These are phyloP conservation scores for Turdus rufiventris DNA, from an alignment of 2,113 vertebrate genomes.

Conservation along the genomic window DNA sequence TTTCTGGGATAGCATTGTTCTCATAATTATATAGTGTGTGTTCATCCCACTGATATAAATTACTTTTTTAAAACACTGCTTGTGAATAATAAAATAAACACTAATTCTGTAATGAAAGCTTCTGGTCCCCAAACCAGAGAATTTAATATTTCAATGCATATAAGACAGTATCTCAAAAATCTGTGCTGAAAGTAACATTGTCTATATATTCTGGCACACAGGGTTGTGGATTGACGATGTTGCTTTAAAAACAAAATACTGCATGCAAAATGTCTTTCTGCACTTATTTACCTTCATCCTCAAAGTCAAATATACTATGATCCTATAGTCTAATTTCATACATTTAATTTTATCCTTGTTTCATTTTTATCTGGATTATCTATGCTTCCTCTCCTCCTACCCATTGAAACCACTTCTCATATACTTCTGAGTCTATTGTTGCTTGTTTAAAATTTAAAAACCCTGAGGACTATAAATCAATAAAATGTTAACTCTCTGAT, in stretches of 20 bases:
- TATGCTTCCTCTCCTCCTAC: neutral
- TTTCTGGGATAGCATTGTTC: neutral
- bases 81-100: neutral
- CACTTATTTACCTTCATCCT: neutral
- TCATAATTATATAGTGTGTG: neutral
- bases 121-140: neutral
- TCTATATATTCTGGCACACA: neutral
- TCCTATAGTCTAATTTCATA: neutral
- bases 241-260: fast-evolving
- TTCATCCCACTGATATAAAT: neutral
- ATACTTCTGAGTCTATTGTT: neutral
- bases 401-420: neutral
- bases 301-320: neutral
- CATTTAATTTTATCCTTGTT: neutral
- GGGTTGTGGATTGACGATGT: neutral
- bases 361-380: neutral
- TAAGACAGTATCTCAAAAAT: neutral
- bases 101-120: neutral
- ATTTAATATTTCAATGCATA: neutral
- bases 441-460: neutral
- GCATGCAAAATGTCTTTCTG: neutral
- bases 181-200: neutral
- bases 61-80: neutral
- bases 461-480: neutral
- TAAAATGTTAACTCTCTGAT: conserved; percentile 3